Base-by-base conservation (phyloP, 2,797 vertebrate genomes). In the Eulemur rubriventer region DNA sequence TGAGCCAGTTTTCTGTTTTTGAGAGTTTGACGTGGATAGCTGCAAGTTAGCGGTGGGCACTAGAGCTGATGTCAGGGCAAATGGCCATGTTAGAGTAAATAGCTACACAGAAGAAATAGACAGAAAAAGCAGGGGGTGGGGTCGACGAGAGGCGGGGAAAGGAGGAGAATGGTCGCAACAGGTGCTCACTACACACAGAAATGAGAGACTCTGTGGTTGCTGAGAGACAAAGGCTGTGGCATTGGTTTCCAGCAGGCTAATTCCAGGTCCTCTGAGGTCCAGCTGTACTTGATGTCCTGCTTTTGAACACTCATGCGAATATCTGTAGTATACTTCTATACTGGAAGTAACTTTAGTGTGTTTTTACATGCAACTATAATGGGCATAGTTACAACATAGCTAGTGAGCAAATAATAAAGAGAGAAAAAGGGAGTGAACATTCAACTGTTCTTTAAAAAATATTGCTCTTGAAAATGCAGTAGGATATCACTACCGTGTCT, bases 81-180 rank as follows among this genome's bases (percentile, higher is more conserved):
- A 89, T 13, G 48, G 28, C 30, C 80, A 69, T 8, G 24, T 1
- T 73, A 20, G 41, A 85, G 41, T 59, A 95, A 79, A 88, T 17
- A 80, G 30, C 88, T 12, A 52, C 38, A 28, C 3, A 72, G 63
- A 73, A 65, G 18, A 94, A 80, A 85, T 3, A 8, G 38, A 89
- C 16, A 69, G 70, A 88, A 24, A 65, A 57, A 59, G 6, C 4
- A 10, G 13, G 9, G 17, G 18, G 28, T 10, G 55, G 26, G 35
- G 65, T 35, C 13, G 6, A 14, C 4, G 7, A 48, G 6, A 43
- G 6, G 11, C 3, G 0, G 14, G 9, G 13, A 28, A 11, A 10
- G 48, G 10, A 52, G 59, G 43, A 48, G 43, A 38, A 2, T 1
- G 35, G 30, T 63, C 61, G 8, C 61, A 17, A 63, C 6, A 33